Base-by-base conservation (phyloP, 2,113 vertebrate species). In the Nansenia antarctica region DNA sequence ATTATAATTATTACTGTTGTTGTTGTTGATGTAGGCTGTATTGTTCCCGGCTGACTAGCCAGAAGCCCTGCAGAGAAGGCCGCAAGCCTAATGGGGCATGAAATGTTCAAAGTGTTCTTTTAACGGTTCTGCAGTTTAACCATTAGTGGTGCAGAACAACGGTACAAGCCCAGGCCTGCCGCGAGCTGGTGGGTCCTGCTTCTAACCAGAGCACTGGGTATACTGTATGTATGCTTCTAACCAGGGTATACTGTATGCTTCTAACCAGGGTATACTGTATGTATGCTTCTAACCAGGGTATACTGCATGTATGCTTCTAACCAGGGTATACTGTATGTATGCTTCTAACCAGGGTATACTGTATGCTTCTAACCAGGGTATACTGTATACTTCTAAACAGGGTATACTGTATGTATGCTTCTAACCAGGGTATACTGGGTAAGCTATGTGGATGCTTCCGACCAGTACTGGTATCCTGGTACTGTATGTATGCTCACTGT, bases 71-170 rank as follows among this genome's bases (percentile, higher is more conserved):
- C 71, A 52, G 76, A 60, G 58, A 67, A 58, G 9, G 24, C n/a
- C 70, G 57, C 63, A 70, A 74, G 71, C 68, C 80, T 73, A 90
- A 91, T 65, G 11, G 72, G 30, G 82, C 87, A 69, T 88, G 81
- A 85, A 85, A 72, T 70, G 76, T 80, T 77, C 78, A 66, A 45
- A 75, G 55, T 39, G 69, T 80, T 78, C 42, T 61, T 77, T 78
- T 73, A 77, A 71, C 66, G 34, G 79, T 55, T 69, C 72, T 72
- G 73, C 62, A 80, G 86, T 85, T 82, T 67, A 82, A 78, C 80
- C 81, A 84, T 85, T 80, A 79, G 86, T 89, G 88, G 71, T 73
- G 67, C 78, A 77, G 84, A 88, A 86, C 78, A 73, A 69, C 72
- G 31, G 67, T 54, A 61, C 75, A 59, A 67, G 73, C 74, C 61